These are phyloP conservation scores for Ylistrum balloti DNA, from an alignment of 1,140 invertebrate genomes.

Conservation along the genomic window DNA sequence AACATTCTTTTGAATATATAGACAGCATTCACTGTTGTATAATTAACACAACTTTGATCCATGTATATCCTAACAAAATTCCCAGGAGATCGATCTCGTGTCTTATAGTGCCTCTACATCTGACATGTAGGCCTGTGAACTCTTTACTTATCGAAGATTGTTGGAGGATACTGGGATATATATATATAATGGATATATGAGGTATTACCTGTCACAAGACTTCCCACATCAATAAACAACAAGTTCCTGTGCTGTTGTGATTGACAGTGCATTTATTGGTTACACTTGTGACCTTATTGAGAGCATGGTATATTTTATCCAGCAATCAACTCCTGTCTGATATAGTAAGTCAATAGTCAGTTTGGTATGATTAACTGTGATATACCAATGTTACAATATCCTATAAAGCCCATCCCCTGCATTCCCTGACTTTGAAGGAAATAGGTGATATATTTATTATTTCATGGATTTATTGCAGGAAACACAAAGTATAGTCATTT, in stretches of 20 bases:
- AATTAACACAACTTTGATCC: background rate
- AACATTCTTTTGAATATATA: background rate
- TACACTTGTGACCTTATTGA: background rate
- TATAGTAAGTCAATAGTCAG: too few relatives aligned
- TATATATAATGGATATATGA: background rate
- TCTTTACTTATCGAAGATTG: background rate
- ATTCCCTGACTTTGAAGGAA: too few relatives aligned
- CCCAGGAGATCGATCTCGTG: background rate
- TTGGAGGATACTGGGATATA: too few relatives aligned
- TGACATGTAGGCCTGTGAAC: background rate
- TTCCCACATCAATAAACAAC: constrained; percentile 19
- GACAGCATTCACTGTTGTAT: background rate
- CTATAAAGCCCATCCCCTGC: too few relatives aligned
- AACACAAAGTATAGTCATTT: too few relatives aligned
- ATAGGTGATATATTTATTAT: too few relatives aligned
- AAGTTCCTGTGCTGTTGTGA: background rate
- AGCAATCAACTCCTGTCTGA: too few relatives aligned
- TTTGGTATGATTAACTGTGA: too few relatives aligned
- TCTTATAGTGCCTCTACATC: too few relatives aligned
- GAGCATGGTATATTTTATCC: too few relatives aligned
- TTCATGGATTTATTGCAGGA: too few relatives aligned
- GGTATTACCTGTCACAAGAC: background rate
- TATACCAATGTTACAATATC: too few relatives aligned
- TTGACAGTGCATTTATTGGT: background rate
- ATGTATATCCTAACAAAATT: background rate